Evolutionary conservation across 2,888 invertebrate species (phyloP).

Genomic region (Apamea monoglypha): DNA sequence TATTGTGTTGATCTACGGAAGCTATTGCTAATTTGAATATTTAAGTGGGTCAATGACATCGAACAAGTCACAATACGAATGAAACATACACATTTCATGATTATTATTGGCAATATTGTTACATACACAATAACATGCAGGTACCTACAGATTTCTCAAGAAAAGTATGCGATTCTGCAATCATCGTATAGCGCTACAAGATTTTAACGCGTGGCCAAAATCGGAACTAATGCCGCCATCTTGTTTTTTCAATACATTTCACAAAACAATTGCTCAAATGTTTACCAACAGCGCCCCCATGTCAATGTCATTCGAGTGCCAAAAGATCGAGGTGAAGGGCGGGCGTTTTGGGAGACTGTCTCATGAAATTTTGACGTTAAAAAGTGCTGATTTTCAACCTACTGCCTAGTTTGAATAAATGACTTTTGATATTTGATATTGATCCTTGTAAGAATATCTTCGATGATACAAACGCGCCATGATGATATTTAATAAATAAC

Average conservation of each 20-base stretch:
- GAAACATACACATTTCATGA: constrained; percentile 33
- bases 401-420: not conserved
- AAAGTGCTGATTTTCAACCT: not conserved
- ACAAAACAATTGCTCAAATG: not conserved
- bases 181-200: not conserved
- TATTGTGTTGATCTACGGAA: constrained; percentile 24
- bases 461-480: not conserved
- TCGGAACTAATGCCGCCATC: not conserved
- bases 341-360: not conserved
- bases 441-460: not conserved
- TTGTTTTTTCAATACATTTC: not conserved
- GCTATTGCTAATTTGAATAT: constrained; percentile 42
- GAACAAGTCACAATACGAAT: constrained; percentile 24
- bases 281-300: not conserved
- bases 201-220: not conserved
- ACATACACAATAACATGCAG: constrained; percentile 1
- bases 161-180: constrained; percentile 1
- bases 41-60: constrained; percentile 60
- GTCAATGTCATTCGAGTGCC: too few species aligned
- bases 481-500: not conserved
- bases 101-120: constrained; percentile 31
- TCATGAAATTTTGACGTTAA: not conserved
- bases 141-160: constrained; percentile 3
- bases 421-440: not conserved
- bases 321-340: not conserved